Conservation (phyloP, 2,888 invertebrate genomes). For the Drosophila sordidula region DNA sequence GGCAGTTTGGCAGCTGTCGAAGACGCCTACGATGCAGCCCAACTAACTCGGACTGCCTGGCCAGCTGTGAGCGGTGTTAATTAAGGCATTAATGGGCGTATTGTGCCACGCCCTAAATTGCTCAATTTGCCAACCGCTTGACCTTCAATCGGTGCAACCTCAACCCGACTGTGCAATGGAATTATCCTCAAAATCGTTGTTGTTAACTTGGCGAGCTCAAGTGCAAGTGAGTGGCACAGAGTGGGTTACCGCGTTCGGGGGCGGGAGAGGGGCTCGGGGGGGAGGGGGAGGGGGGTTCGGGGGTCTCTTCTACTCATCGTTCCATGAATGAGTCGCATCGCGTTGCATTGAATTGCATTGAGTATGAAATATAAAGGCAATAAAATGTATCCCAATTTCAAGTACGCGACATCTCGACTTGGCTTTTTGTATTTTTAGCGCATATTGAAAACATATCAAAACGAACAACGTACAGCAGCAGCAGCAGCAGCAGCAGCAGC, state of each 20-base stretch:
- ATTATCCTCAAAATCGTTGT: conserved; percentile 52
- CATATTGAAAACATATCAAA: conserved; percentile 56
- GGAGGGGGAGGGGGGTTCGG: neutral
- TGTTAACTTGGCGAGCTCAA: conserved; percentile 34
- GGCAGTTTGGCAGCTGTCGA: conserved; percentile 33
- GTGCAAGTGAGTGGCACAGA: conserved; percentile 30
- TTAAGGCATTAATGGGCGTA: conserved; percentile 67
- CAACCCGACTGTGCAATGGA: conserved; percentile 53
- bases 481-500: conserved; percentile 31
- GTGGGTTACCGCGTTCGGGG: neutral
- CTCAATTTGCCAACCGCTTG: conserved; percentile 60
- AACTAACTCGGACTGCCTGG: conserved; percentile 17
- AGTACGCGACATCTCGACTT: conserved; percentile 68
- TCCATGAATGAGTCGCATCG: conserved; percentile 39
- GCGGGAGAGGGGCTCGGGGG: neutral
- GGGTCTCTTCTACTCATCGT: conserved; percentile 25
- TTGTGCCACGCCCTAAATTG: conserved; percentile 65
- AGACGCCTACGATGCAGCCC: conserved; percentile 43
- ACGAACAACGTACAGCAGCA: conserved; percentile 40
- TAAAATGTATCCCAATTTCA: conserved; percentile 75
- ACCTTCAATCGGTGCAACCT: conserved; percentile 57
- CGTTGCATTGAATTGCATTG: conserved; percentile 37
- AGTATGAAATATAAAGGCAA: conserved; percentile 58
- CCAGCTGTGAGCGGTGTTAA: conserved; percentile 54
- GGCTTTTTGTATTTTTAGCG: conserved; percentile 70